phyloP scores from a whole-genome alignment of 2,797 vertebrate genomes.

The Hypotaenidia philippensis region DNA sequence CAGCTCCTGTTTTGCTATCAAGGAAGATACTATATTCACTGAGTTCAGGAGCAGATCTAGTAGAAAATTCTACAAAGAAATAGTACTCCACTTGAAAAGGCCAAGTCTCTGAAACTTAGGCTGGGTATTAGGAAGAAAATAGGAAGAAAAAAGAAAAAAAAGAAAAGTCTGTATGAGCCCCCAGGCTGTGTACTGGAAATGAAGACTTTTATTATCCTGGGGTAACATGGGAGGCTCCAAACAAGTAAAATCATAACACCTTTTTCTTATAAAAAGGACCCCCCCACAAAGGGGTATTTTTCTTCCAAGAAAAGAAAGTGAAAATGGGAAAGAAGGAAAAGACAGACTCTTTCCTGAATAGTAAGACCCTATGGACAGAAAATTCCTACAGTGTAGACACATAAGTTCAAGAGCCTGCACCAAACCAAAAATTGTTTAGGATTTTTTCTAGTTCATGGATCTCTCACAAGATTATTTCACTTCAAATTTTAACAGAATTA shows the following conservation, averaged over 20 bases:
- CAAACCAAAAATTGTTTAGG: neutral
- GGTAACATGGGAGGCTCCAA: neutral
- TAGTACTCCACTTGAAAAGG: neutral
- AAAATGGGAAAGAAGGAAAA: neutral
- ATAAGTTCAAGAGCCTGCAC: neutral
- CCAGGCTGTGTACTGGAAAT: neutral
- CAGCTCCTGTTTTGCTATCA: neutral
- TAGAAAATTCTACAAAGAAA: neutral
- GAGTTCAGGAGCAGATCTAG: neutral
- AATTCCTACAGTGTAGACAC: accelerated
- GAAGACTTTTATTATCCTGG: accelerated
- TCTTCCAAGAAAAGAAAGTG: neutral
- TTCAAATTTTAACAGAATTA: neutral
- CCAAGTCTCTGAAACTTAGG: neutral
- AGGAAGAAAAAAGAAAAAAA: too few relatives aligned
- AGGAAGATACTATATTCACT: neutral
- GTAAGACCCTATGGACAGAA: neutral
- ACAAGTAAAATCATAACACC: neutral
- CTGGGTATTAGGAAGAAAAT: neutral
- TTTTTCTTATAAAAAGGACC: neutral
- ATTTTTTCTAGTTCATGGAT: neutral
- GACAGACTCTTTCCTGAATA: neutral
- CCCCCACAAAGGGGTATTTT: neutral
- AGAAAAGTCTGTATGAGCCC: too few relatives aligned
- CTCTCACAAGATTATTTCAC: neutral